Evolutionary conservation across 2,113 vertebrate species (phyloP).

Genomic region (Mormyrus lacerda): DNA sequence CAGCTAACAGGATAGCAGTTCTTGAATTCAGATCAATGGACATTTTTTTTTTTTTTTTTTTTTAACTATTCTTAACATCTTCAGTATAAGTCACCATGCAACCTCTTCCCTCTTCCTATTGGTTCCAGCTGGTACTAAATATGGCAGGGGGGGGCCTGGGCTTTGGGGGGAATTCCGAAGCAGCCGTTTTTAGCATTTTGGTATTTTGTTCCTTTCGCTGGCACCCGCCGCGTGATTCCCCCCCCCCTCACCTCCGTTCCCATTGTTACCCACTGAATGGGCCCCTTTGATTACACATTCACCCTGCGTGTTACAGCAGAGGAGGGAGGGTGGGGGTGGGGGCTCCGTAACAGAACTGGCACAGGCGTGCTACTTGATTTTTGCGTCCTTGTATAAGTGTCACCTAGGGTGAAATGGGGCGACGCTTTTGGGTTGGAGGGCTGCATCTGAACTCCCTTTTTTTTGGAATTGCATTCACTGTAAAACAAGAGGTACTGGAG

Average conservation of each 20-base stretch:
- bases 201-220: constrained; percentile 31
- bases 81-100: background rate
- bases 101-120: background rate
- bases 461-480: background rate
- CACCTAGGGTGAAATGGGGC: too few relatives aligned
- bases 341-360: background rate
- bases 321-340: too few relatives aligned
- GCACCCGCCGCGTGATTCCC: constrained; percentile 36
- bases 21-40: background rate
- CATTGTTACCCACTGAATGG: constrained; percentile 61
- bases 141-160: background rate
- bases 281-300: constrained; percentile 50
- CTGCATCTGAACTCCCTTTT: background rate
- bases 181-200: constrained; percentile 36
- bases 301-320: background rate
- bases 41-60: background rate
- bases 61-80: background rate
- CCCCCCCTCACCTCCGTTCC: constrained; percentile 54
- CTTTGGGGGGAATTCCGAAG: background rate
- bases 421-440: background rate
- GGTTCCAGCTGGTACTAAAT: background rate
- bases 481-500: background rate
- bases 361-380: background rate
- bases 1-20: background rate
- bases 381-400: background rate